Evolutionary conservation across 2,113 vertebrate genomes (phyloP).

Genomic region (Saimiri boliviensis): DNA sequence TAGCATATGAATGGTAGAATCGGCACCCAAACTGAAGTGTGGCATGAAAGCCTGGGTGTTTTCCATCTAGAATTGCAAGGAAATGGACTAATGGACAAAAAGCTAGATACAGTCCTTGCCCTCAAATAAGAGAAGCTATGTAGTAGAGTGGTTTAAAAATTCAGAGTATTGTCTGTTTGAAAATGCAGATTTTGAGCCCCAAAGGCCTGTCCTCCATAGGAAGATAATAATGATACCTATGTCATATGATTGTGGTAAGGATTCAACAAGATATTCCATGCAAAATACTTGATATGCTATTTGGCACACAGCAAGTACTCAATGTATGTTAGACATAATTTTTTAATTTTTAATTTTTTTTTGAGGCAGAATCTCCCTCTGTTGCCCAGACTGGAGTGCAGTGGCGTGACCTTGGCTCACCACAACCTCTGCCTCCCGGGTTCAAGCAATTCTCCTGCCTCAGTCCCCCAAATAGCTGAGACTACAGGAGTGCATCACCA

Average conservation of each 20-base stretch:
- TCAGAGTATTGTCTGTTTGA: not conserved
- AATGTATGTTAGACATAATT: not conserved
- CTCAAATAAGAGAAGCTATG: not conserved
- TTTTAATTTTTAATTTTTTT: not conserved
- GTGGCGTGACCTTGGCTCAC: too few relatives aligned
- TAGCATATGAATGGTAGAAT: not conserved
- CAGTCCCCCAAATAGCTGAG: too few relatives aligned
- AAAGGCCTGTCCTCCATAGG: not conserved
- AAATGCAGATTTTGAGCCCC: not conserved
- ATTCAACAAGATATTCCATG: not conserved
- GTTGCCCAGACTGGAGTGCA: too few relatives aligned
- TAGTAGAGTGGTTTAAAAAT: not conserved
- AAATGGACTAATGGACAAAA: not conserved
- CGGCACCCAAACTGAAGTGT: not conserved
- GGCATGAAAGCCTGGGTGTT: not conserved
- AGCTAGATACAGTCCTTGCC: not conserved
- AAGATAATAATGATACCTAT: not conserved
- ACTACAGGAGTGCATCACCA: too few relatives aligned
- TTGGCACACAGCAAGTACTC: constrained; percentile 9
- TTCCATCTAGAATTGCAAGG: not conserved
- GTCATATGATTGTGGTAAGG: not conserved
- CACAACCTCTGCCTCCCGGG: too few relatives aligned
- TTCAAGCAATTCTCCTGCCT: too few relatives aligned
- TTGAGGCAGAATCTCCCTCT: too few relatives aligned
- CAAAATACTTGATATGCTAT: not conserved